Evolutionary conservation across 1,140 invertebrate species (phyloP).

Genomic region (Asbolus verrucosus): DNA sequence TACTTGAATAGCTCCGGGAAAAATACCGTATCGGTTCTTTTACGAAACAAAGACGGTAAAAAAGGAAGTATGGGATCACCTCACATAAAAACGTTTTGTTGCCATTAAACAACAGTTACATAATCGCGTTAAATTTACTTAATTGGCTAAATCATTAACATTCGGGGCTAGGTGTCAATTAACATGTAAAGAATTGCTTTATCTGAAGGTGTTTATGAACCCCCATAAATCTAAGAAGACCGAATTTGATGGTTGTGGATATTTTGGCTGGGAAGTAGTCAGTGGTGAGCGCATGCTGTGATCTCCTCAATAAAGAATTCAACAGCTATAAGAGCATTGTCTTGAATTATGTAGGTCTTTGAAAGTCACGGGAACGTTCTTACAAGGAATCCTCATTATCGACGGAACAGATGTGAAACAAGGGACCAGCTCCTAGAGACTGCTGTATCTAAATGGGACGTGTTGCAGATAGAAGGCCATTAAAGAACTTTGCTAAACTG

Average conservation of each 20-base stretch:
- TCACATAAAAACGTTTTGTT: not conserved
- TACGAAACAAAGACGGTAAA: not conserved
- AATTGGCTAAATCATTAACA: not conserved
- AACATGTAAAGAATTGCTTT: slow-evolving; percentile 2
- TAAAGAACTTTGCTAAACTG: not conserved
- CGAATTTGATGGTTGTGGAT: slow-evolving; percentile 9
- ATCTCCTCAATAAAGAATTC: slow-evolving; percentile 21
- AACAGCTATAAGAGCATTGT: slow-evolving; percentile 39
- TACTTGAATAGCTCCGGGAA: not conserved
- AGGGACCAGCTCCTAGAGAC: slow-evolving; percentile 6
- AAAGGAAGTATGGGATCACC: not conserved
- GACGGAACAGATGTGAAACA: slow-evolving; percentile 27
- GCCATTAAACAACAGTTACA: slow-evolving; percentile 14
- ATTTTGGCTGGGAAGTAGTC: slow-evolving; percentile 8
- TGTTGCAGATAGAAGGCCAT: not conserved
- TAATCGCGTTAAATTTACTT: slow-evolving; percentile 15
- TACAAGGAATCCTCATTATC: slow-evolving; percentile 46
- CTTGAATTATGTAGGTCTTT: slow-evolving; percentile 46
- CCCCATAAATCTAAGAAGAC: slow-evolving; percentile 13
- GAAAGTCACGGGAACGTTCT: slow-evolving; percentile 43
- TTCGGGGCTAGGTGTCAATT: not conserved
- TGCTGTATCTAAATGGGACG: slow-evolving; percentile 25
- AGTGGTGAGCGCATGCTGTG: slow-evolving; percentile 24
- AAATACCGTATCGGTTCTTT: slow-evolving; percentile 24
- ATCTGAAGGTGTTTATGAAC: slow-evolving; percentile 1